A percentile compares a stretch with the other conserved stretches of the same genome.
Evolutionary conservation across 2,888 invertebrate genomes (phyloP).

Genomic region (Cephonodes hylas): DNA sequence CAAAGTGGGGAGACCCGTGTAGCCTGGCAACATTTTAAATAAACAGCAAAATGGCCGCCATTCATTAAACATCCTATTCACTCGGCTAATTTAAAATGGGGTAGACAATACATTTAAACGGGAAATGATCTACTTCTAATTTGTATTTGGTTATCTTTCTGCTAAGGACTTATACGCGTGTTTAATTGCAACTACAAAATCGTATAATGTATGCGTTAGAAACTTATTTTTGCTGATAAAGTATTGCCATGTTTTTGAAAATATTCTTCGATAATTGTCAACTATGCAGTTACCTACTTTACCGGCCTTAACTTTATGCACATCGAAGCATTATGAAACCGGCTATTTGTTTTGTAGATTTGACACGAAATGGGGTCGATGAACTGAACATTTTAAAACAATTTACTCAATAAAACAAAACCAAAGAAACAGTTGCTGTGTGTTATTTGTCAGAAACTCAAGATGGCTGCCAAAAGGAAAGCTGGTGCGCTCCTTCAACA

Average conservation of each 20-base stretch:
- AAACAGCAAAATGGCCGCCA: conserved; percentile 5
- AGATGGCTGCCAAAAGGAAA: conserved; percentile 88
- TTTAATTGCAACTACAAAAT: background rate
- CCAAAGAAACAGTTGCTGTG: conserved; percentile 67
- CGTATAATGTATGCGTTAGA: background rate
- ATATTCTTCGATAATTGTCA: conserved; percentile 10
- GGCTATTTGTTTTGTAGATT: conserved; percentile 20
- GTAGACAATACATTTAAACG: background rate
- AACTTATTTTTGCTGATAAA: background rate
- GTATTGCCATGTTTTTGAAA: background rate
- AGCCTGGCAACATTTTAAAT: conserved; percentile 5
- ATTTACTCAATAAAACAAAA: conserved; percentile 35
- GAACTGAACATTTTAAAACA: conserved; percentile 48
- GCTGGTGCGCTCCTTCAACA: conserved; percentile 88
- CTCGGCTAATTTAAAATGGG: conserved; percentile 2
- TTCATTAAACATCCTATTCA: conserved; percentile 9
- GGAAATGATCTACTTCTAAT: background rate
- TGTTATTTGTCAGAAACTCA: conserved; percentile 49
- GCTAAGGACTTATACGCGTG: background rate
- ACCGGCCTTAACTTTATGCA: background rate
- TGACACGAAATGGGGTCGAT: conserved; percentile 54
- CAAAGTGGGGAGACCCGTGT: conserved; percentile 5
- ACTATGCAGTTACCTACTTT: conserved; percentile 15
- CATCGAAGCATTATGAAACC: conserved; percentile 27
- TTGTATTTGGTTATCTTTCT: background rate